Evolutionary conservation across 2,113 vertebrate species (phyloP).

Genomic region (Corythoichthys haematopterus): DNA sequence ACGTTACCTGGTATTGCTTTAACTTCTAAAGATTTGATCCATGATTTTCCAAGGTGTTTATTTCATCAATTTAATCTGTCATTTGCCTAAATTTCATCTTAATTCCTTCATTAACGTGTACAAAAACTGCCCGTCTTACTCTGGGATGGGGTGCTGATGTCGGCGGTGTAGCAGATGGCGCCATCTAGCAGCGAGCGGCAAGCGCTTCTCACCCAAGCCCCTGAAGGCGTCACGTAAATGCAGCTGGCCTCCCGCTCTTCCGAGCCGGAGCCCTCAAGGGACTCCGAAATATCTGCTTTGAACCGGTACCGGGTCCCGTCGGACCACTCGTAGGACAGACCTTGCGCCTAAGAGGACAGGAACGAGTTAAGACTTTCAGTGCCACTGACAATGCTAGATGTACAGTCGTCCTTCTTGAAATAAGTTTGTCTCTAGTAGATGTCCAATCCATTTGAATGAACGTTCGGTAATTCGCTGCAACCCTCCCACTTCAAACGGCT

Average conservation of each 20-base stretch:
- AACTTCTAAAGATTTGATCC: too few relatives aligned
- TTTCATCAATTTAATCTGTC: too few relatives aligned
- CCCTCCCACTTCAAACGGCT: too few relatives aligned
- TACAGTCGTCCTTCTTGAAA: too few relatives aligned
- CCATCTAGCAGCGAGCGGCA: conserved; percentile 76
- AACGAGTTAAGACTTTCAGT: too few relatives aligned
- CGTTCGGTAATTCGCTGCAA: too few relatives aligned
- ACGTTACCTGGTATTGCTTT: too few relatives aligned
- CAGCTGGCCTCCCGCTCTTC: conserved; percentile 68
- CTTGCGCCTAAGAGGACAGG: conserved; percentile 61
- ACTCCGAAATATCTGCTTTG: conserved; percentile 53
- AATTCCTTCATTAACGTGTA: not conserved
- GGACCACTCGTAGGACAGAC: conserved; percentile 84
- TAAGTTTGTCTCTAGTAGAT: too few relatives aligned
- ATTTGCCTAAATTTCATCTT: too few relatives aligned
- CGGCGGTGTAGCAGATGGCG: conserved; percentile 83
- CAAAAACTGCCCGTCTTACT: conserved; percentile 46
- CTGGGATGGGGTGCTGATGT: conserved; percentile 35
- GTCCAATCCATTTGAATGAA: too few relatives aligned
- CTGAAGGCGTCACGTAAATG: conserved; percentile 74
- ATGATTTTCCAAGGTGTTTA: too few relatives aligned
- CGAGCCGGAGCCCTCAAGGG: conserved; percentile 20
- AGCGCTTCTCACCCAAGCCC: conserved; percentile 75
- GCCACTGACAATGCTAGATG: too few relatives aligned
- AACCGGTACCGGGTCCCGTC: conserved; percentile 81